These are phyloP conservation scores for Avahi laniger DNA, from an alignment of 2,797 vertebrate species.

Conservation along the genomic window DNA sequence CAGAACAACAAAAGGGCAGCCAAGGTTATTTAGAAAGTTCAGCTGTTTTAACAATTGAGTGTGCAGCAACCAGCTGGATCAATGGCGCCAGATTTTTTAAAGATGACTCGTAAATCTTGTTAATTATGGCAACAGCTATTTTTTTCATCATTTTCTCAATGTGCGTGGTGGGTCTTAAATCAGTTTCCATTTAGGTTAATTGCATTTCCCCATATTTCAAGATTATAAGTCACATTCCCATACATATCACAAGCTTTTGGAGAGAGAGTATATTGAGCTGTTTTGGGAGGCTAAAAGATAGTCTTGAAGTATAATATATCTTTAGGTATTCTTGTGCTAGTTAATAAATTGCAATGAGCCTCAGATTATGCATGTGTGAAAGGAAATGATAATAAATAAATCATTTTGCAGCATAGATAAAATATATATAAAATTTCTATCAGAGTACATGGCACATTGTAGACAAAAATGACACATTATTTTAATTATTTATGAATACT, in stretches of 20 bases:
- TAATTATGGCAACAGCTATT: neutral
- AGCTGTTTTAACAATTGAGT: neutral
- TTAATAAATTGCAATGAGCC: neutral
- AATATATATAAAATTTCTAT: neutral
- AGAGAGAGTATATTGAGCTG: neutral
- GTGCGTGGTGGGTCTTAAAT: neutral
- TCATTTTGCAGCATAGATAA: neutral
- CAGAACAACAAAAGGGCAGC: neutral
- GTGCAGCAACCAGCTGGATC: neutral
- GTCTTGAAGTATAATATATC: neutral
- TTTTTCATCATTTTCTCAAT: neutral
- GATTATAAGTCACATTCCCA: neutral
- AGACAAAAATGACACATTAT: neutral
- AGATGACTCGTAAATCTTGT: neutral
- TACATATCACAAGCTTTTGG: neutral
- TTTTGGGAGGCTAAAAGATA: neutral
- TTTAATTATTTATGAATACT: neutral
- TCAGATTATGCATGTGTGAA: neutral
- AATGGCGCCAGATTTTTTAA: neutral
- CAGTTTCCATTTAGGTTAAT: neutral
- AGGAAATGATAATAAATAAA: neutral
- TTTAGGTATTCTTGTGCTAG: neutral
- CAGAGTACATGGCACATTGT: neutral
- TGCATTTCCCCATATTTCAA: neutral
- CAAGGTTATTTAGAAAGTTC: neutral